Conservation (phyloP, 1,140 invertebrate genomes). For the Drosophila littoralis region DNA sequence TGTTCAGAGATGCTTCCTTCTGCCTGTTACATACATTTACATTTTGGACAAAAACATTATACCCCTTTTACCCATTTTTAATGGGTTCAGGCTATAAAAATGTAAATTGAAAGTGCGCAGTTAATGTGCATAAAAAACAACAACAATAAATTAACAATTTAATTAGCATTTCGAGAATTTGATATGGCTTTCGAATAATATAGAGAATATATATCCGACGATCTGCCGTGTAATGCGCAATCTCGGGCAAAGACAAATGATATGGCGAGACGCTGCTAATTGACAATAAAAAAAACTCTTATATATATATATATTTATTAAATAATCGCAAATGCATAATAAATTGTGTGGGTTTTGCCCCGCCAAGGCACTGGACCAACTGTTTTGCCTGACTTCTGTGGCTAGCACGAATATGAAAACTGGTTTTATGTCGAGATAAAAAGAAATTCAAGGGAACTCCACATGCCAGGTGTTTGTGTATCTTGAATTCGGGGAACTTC, state of each 20-base stretch:
- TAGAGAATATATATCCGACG: not conserved
- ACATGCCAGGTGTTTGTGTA: not conserved
- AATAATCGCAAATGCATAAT: constrained; percentile 27
- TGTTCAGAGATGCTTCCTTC: too few relatives aligned
- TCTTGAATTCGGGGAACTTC: constrained; percentile 14
- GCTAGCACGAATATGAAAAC: constrained; percentile 12
- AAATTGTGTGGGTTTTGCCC: constrained; percentile 40
- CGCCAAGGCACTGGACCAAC: constrained; percentile 3
- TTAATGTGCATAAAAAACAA: not conserved
- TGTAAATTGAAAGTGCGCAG: constrained; percentile 4
- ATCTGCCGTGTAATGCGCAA: constrained; percentile 9
- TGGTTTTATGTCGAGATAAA: constrained; percentile 4
- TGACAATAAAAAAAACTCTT: constrained; percentile 38
- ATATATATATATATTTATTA: constrained; percentile 2
- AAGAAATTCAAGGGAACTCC: constrained; percentile 19
- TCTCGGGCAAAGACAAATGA: constrained; percentile 1
- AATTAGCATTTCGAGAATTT: constrained; percentile 14
- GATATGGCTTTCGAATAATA: not conserved
- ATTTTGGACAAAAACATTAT: too few relatives aligned
- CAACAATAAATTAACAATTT: constrained; percentile 23
- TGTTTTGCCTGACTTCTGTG: constrained; percentile 1
- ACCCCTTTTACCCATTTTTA: too few relatives aligned
- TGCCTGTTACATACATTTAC: too few relatives aligned
- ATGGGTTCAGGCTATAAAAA: too few relatives aligned
- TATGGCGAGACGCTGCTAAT: constrained; percentile 15